These are phyloP conservation scores for Zaprionus taronus DNA, from an alignment of 1,140 invertebrate species.

Conservation along the genomic window DNA sequence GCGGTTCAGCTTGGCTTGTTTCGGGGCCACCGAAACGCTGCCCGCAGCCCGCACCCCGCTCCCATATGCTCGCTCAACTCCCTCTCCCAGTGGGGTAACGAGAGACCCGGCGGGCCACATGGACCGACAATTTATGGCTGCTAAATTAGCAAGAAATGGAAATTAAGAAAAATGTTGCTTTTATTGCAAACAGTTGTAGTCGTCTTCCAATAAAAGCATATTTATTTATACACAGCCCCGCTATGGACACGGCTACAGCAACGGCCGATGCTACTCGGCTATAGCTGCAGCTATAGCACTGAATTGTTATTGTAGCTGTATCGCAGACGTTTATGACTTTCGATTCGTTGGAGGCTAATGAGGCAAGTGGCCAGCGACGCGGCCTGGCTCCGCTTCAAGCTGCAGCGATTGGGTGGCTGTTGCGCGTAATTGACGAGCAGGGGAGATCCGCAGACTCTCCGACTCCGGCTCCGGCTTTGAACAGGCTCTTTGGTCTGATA, in stretches of 20 bases:
- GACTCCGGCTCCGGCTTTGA: not conserved
- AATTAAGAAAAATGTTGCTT: conserved; percentile 83
- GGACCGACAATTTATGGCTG: conserved; percentile 75
- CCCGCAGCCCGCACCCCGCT: not conserved
- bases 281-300: conserved; percentile 15
- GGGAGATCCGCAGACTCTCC: conserved; percentile 15
- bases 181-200: conserved; percentile 83
- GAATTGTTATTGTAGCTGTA: conserved; percentile 55
- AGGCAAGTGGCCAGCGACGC: conserved; percentile 61
- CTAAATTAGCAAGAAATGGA: conserved; percentile 82
- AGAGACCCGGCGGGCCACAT: conserved; percentile 48
- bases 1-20: conserved; percentile 70
- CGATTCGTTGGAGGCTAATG: conserved; percentile 77
- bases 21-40: conserved; percentile 24
- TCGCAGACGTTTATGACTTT: conserved; percentile 68
- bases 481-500: conserved; percentile 47
- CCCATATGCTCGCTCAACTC: conserved; percentile 8
- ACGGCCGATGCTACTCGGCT: not conserved
- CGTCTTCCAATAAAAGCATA: conserved; percentile 79
- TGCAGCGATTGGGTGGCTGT: conserved; percentile 58
- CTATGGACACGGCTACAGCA: conserved; percentile 24
- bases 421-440: conserved; percentile 56
- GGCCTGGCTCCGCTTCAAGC: conserved; percentile 11
- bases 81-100: conserved; percentile 36
- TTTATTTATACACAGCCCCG: conserved; percentile 68